A percentile compares a stretch with the other conserved stretches of the same genome.
These are phyloP conservation scores for Salmo trutta DNA, from an alignment of 2,797 vertebrate species.

Conservation along the genomic window DNA sequence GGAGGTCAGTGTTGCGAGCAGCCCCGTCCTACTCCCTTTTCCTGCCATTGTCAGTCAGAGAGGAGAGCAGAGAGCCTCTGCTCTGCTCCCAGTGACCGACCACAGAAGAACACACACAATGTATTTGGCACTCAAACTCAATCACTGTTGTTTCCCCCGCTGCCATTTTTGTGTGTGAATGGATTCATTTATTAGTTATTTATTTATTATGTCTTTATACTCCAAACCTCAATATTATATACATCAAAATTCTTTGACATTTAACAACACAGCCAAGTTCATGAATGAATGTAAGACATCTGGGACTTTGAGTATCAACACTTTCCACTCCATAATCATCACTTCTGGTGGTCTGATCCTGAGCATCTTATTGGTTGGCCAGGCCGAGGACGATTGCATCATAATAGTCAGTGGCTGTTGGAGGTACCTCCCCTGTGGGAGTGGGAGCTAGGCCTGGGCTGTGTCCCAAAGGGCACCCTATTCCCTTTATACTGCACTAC, in stretches of 20 bases:
- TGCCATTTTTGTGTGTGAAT: not conserved
- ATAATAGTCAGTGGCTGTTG: conserved; percentile 1
- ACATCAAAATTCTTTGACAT: not conserved
- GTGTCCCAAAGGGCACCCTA: not conserved
- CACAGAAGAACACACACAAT: conserved; percentile 32
- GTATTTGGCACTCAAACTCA: not conserved
- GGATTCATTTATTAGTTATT: not conserved
- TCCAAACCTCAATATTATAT: not conserved
- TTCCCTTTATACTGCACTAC: not conserved
- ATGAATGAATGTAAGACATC: no score
- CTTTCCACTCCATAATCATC: not conserved
- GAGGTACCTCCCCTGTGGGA: not conserved
- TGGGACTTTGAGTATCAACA: not conserved
- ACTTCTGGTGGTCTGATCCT: not conserved
- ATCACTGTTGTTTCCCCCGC: no score
- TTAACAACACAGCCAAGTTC: not conserved
- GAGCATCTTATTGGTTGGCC: not conserved
- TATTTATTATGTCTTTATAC: not conserved
- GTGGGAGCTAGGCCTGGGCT: not conserved
- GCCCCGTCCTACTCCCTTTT: conserved; percentile 88
- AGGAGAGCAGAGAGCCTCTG: not conserved
- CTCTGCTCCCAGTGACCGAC: conserved; percentile 35
- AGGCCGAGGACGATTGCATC: not conserved
- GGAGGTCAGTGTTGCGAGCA: conserved; percentile 86
- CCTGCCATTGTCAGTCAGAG: conserved; percentile 89